phyloP scores from a whole-genome alignment of 2,888 invertebrate genomes.

The Platycnemis pennipes region DNA sequence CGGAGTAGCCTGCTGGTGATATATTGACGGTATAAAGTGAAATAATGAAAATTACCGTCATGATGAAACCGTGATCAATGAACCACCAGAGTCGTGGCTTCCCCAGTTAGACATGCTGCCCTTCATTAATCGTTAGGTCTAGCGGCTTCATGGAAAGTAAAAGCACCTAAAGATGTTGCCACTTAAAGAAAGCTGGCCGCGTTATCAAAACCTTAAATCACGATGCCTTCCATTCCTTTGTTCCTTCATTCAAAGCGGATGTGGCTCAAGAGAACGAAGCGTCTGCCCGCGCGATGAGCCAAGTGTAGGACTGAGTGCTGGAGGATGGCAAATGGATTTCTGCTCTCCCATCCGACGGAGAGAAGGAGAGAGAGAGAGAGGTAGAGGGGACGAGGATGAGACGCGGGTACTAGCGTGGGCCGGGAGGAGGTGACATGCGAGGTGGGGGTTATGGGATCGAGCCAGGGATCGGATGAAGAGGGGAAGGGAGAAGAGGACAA shows the following conservation, averaged over 20 bases:
- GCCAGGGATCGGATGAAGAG: background rate
- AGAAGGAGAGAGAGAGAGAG: background rate
- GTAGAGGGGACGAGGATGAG: background rate
- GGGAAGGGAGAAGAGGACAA: background rate
- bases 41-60: no score
- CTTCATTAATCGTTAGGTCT: background rate
- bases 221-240: slow-evolving; percentile 27
- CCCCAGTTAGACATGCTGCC: background rate
- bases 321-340: background rate
- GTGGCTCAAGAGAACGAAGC: background rate
- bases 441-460: slow-evolving; percentile 19
- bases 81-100: no score
- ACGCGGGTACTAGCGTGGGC: background rate
- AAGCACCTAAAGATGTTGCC: background rate
- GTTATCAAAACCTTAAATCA: background rate
- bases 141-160: background rate
- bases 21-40: no score
- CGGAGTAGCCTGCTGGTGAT: no score
- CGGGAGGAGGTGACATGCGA: background rate
- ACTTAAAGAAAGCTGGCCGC: background rate
- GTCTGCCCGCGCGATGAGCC: background rate
- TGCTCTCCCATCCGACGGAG: background rate
- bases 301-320: background rate
- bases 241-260: background rate
- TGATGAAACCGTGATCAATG: no score